Conservation (phyloP, 1,140 invertebrate genomes). For the Proctacanthus coquilletti region DNA sequence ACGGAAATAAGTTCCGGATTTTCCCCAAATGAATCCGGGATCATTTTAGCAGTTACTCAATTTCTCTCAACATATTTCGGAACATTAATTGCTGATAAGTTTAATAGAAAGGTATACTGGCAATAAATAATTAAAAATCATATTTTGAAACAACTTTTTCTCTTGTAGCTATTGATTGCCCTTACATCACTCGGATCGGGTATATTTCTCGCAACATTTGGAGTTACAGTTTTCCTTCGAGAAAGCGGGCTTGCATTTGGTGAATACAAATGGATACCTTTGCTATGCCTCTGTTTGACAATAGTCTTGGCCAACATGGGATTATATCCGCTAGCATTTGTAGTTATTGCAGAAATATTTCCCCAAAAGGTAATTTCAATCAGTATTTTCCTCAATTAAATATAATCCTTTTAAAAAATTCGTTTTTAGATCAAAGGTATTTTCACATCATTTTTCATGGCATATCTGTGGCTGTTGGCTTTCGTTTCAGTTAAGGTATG, state of each 20-base stretch:
- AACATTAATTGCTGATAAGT: background rate
- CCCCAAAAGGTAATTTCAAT: slow-evolving; percentile 20
- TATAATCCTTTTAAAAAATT: no score
- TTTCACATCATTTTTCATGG: no score
- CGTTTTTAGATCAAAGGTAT: no score
- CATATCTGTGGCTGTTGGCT: no score
- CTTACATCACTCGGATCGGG: slow-evolving; percentile 16
- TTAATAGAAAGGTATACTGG: background rate
- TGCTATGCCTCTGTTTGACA: slow-evolving; percentile 7
- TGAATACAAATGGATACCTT: slow-evolving; percentile 14
- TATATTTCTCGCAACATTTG: slow-evolving; percentile 18
- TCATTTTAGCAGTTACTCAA: background rate
- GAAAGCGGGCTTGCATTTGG: slow-evolving; percentile 11
- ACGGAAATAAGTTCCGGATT: background rate
- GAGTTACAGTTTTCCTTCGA: slow-evolving; percentile 13
- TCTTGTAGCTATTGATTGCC: background rate
- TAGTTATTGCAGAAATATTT: slow-evolving; percentile 19
- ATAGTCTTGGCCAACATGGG: slow-evolving; percentile 18
- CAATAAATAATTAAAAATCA: no score
- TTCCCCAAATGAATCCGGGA: background rate
- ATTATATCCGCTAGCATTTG: slow-evolving; percentile 15
- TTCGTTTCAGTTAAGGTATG: no score
- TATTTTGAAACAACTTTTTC: background rate
- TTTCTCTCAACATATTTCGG: background rate
- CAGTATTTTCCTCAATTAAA: no score